Base-by-base conservation (phyloP, 2,797 vertebrate genomes). In the Buphagus erythrorhynchus region DNA sequence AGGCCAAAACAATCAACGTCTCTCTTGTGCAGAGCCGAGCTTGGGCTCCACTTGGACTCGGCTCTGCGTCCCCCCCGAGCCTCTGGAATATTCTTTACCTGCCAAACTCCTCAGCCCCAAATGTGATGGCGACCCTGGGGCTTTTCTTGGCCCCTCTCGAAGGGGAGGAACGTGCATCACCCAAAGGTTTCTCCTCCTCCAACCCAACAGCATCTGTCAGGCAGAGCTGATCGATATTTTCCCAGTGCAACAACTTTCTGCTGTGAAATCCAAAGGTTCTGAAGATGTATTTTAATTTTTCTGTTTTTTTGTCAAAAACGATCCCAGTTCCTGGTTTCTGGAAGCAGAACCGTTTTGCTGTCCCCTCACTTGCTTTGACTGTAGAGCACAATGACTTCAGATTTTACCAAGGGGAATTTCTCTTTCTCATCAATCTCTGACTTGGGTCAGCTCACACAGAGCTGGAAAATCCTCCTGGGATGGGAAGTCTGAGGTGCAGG, bases 1-100 rank as follows among this genome's bases (percentile, higher is more conserved):
- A 92, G 92, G 93, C 92, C 95, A 97, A 95, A 96, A 97, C 85
- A 97, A 97, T 96, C 94, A 96, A 88, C 10, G n/a, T 43, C 96
- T 96, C 82, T 89, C 90, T 88, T 79, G 86, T 72, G 95, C 67
- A 29, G 43, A 91, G 93, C 96, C 55, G 95, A 83, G 78, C 96
- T 51, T 40, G 94, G 95, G 85, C 91, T 97, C 88, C 73, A 1
- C 93, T 96, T 63, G 5, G 90, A 46, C 86, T 43, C 80, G 1
- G 72, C 63, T 59, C 77, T 6, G 31, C 36, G 40, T 72, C 58
- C 59, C 83, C 84, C 71, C n/a, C 28, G 86, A 85, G 88, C 66
- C 88, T 96, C 43, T 68, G 93, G 95, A 97, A 95, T 73, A 97
- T 4, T 66, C 71, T 85, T 61, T 74, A 79, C 88, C 86, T 90